Conservation (phyloP, 2,113 vertebrate species). For the Neolamprologus falcicula region DNA sequence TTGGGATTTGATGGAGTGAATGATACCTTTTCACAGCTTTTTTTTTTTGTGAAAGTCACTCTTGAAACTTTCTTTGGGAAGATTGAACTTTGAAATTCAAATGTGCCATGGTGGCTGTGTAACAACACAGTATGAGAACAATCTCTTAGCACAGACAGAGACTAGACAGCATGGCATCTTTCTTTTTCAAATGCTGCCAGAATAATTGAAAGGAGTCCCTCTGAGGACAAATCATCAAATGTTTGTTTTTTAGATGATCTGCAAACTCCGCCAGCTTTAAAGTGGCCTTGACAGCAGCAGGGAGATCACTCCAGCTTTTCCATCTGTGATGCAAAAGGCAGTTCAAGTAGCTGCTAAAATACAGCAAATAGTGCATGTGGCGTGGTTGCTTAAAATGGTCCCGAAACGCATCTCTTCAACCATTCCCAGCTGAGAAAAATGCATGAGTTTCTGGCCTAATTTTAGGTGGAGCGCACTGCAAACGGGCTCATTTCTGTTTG, state of each 20-base stretch:
- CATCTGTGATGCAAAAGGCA: constrained; percentile 35
- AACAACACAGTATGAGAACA: constrained; percentile 2
- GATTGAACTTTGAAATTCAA: constrained; percentile 51
- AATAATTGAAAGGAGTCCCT: constrained; percentile 55
- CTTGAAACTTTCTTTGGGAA: constrained; percentile 39
- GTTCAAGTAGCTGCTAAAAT: constrained; percentile 44
- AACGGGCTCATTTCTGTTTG: constrained; percentile 12
- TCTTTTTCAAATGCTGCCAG: constrained; percentile 32
- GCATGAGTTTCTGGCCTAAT: constrained; percentile 27
- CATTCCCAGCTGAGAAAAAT: constrained; percentile 23
- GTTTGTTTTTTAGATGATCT: constrained; percentile 23
- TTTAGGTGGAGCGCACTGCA: constrained; percentile 34
- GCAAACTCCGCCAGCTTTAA: constrained; percentile 25
- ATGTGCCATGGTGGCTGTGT: constrained; percentile 9
- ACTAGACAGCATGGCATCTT: neutral
- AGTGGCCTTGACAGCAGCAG: constrained; percentile 31
- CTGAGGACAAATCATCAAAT: constrained; percentile 42
- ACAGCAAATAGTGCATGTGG: constrained; percentile 11
- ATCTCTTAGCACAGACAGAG: constrained; percentile 8
- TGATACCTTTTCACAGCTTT: constrained; percentile 1
- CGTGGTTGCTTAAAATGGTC: neutral
- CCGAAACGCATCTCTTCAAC: constrained; percentile 6
- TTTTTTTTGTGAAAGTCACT: constrained; percentile 31
- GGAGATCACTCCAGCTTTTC: constrained; percentile 20
- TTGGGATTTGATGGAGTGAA: neutral